These are phyloP conservation scores for Araneus ventricosus DNA, from an alignment of 1,140 invertebrate genomes.

Conservation along the genomic window DNA sequence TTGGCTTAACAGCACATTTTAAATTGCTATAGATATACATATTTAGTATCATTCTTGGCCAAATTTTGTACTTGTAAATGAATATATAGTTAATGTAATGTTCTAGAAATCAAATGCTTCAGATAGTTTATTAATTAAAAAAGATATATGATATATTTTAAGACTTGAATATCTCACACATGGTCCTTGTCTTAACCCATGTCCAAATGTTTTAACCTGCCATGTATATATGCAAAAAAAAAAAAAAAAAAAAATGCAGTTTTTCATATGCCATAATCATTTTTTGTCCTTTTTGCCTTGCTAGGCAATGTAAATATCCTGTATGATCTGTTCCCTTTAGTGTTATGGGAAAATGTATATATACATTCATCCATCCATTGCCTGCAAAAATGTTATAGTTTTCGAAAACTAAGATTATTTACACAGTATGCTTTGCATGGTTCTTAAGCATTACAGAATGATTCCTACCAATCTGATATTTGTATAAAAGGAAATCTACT, in stretches of 20 bases:
- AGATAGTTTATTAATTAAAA: background rate
- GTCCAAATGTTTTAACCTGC: slow-evolving; percentile 54
- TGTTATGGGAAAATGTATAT: background rate
- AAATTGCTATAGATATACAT: background rate
- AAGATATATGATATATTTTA: background rate
- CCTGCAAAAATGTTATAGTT: slow-evolving; percentile 9
- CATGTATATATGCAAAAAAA: slow-evolving; percentile 61
- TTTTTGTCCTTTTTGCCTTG: background rate
- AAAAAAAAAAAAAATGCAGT: too few species aligned
- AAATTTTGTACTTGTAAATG: slow-evolving; percentile 44
- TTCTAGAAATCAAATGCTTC: background rate
- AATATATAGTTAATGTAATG: background rate
- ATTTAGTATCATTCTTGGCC: slow-evolving; percentile 16
- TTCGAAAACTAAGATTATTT: background rate
- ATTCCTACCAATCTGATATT: background rate
- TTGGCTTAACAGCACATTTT: background rate
- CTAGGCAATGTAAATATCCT: slow-evolving; percentile 8
- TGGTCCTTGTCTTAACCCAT: background rate
- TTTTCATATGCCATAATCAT: background rate
- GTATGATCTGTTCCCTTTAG: background rate
- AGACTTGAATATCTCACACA: background rate
- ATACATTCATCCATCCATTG: slow-evolving; percentile 40
- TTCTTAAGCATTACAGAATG: background rate
- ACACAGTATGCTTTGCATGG: background rate
- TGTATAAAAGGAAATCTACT: background rate